Evolutionary conservation across 2,888 invertebrate species (phyloP), one percentile per base, ranked within the genome.

Genomic region (Allolobophora icterica): DNA sequence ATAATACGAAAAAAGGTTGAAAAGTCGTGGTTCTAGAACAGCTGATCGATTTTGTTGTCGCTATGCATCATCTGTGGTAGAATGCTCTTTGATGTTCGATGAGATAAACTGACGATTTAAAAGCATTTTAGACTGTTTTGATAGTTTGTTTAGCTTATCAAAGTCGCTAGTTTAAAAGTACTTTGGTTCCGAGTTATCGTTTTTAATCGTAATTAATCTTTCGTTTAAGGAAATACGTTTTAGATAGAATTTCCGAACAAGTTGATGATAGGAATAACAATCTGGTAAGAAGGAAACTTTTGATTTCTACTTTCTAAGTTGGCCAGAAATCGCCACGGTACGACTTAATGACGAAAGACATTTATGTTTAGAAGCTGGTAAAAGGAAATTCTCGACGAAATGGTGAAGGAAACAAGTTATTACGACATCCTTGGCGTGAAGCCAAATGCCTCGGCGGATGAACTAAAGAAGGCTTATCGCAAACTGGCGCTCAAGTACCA

Each of bases 391-490:
- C 30, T 87, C 35, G 21, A 35, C 2, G 89, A 91, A 84, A 99
- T 99, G 98, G 99, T 99, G 93, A 99, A 99, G 95, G 99, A 99
- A 96, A 99, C 99, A 0, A 97, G 97, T 92, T 99, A 97, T 95
- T 99, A 99, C 95, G 99, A 99, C 95, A 96, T 98, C 93, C 96
- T 99, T 93, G 98, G 98, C 90, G 99, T 99, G 0, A 97, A 98
- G 94, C 98, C 99, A 8, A 97, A 95, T 93, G 97, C 98, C 94
- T 97, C 97, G 3, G 96, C 96, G 92, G 98, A 98, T 93, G 99
- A 99, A 95, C 96, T 99, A 91, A 99, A 99, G 95, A 99, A 99
- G 95, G 99, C 99, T 0, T 99, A 99, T 95, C 97, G 98, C 94
- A 99, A 98, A 95, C 96, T 98, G 92, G 99, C 99, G 15, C 96